These are phyloP conservation scores for Nomada hirtipes DNA, from an alignment of 2,888 invertebrate species.

Conservation along the genomic window DNA sequence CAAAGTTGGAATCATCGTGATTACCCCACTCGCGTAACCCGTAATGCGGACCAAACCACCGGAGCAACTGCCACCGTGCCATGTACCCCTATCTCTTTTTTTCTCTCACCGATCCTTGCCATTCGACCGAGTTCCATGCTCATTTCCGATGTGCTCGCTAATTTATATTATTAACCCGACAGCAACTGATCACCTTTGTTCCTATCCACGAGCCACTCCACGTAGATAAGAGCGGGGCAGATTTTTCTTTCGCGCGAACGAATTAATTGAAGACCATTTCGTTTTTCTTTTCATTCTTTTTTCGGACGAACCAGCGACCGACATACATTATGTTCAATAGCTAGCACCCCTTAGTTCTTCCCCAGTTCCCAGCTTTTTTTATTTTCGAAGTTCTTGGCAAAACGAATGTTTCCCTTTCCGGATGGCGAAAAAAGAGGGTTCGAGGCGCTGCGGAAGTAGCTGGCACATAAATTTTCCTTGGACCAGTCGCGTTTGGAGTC, in stretches of 20 bases:
- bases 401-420: constrained; percentile 76
- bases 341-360: not conserved
- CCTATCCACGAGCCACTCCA: constrained; percentile 14
- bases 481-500: not conserved
- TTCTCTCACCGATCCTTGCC: constrained; percentile 29
- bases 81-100: constrained; percentile 27
- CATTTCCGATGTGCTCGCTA: constrained; percentile 47
- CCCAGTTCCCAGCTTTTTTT: constrained; percentile 3
- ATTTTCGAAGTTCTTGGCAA: constrained; percentile 52
- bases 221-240: constrained; percentile 2
- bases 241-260: constrained; percentile 2
- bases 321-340: constrained; percentile 30
- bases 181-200: constrained; percentile 61
- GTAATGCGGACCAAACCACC: constrained; percentile 78
- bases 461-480: constrained; percentile 41
- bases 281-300: not conserved
- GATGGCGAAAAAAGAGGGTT: constrained; percentile 60
- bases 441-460: constrained; percentile 49
- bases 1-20: constrained; percentile 82
- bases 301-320: not conserved
- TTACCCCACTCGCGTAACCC: constrained; percentile 82
- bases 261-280: constrained; percentile 22
- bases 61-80: constrained; percentile 82
- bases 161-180: constrained; percentile 69
- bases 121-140: constrained; percentile 29